phyloP scores from a whole-genome alignment of 2,797 vertebrate genomes.

The Botia almorhae region DNA sequence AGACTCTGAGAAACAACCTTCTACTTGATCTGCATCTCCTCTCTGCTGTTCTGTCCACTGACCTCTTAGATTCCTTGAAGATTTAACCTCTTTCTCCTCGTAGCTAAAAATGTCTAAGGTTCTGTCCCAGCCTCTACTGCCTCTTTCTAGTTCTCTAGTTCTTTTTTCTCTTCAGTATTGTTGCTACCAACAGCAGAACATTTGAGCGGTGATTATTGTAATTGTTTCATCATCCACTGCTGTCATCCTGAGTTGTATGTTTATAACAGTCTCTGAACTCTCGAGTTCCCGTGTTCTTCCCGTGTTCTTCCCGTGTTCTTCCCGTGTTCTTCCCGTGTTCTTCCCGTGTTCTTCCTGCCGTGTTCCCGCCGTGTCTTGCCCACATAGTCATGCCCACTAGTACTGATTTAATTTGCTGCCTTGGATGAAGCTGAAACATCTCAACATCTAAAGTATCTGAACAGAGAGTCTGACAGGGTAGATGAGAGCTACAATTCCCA shows the following conservation, averaged over 20 bases:
- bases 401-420: neutral
- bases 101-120: constrained; percentile 10
- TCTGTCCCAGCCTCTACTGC: neutral
- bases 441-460: neutral
- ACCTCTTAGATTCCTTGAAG: constrained; percentile 23
- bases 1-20: constrained; percentile 27
- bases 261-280: constrained; percentile 27
- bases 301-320: neutral
- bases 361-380: neutral
- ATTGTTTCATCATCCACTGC: constrained; percentile 42
- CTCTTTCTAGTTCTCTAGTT: neutral
- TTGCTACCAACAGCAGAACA: constrained; percentile 13
- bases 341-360: neutral
- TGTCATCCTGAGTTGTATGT: constrained; percentile 40
- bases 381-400: neutral
- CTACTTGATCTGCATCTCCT: constrained; percentile 1
- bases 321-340: neutral
- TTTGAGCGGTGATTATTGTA: constrained; percentile 41
- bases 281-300: constrained; percentile 1
- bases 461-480: constrained; percentile 1
- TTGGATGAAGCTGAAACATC: neutral
- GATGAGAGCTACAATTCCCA: neutral
- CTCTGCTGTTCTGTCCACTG: neutral
- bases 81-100: constrained; percentile 8
- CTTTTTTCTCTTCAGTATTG: constrained; percentile 13